Evolutionary conservation across 2,888 invertebrate genomes (phyloP).

Genomic region (Cyclophora albipunctata): DNA sequence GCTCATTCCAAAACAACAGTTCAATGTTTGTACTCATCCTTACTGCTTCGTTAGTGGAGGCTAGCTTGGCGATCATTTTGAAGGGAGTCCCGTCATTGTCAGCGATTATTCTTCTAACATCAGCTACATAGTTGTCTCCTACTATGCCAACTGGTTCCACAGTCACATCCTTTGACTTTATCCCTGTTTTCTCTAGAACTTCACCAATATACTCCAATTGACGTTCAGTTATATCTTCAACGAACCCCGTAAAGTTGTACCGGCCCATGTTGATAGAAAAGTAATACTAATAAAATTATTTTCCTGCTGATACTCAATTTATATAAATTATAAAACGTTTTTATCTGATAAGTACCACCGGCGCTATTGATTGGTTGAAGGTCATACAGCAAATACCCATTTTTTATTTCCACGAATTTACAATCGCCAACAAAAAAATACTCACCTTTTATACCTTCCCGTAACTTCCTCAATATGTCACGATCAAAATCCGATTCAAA

Average conservation of each 20-base stretch:
- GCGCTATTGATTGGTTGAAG: too few relatives aligned
- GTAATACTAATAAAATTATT: too few relatives aligned
- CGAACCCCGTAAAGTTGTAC: constrained; percentile 11
- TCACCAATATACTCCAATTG: constrained; percentile 11
- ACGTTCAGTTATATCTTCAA: constrained; percentile 5
- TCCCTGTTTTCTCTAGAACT: constrained; percentile 2
- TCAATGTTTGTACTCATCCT: constrained; percentile 11
- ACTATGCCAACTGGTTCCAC: constrained; percentile 14
- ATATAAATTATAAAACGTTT: too few relatives aligned
- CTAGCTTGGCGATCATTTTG: constrained; percentile 38
- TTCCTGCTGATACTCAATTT: too few relatives aligned
- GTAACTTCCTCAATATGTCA: too few relatives aligned
- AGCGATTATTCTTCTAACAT: constrained; percentile 12
- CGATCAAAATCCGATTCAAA: too few relatives aligned
- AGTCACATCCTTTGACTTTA: constrained; percentile 1
- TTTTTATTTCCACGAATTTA: too few relatives aligned
- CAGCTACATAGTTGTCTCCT: constrained; percentile 18
- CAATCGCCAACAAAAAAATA: too few relatives aligned
- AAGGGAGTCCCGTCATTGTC: constrained; percentile 19
- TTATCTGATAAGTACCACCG: too few relatives aligned
- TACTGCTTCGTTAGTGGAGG: constrained; percentile 18
- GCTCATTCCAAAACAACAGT: constrained; percentile 24
- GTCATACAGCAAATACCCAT: too few relatives aligned
- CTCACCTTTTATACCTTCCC: too few relatives aligned
- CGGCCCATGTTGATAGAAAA: constrained; percentile 6